Conservation (phyloP, 2,113 vertebrate species). For the Glaucidium brasilianum region DNA sequence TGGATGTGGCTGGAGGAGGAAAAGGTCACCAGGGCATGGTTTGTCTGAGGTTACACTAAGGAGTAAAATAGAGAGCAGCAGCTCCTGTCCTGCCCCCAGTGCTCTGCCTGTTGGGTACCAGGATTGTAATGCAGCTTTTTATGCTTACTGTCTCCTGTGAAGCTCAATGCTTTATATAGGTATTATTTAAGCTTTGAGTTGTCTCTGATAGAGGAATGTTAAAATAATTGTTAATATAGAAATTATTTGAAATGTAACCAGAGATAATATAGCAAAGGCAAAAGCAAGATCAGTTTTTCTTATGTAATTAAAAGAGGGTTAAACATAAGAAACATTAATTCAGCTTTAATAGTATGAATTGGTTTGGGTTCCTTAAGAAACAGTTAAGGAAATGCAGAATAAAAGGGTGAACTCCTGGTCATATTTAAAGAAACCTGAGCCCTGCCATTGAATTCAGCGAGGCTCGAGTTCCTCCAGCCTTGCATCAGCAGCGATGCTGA, state of each 20-base stretch:
- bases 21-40: not conserved
- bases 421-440: not conserved
- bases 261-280: not conserved
- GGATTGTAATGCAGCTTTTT: not conserved
- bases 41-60: not conserved
- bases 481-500: not conserved
- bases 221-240: not conserved
- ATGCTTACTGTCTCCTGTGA: not conserved
- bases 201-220: not conserved
- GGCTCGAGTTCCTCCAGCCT: not conserved
- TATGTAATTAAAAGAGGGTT: not conserved
- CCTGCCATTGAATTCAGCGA: not conserved
- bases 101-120: not conserved
- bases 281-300: not conserved
- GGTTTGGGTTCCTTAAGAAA: not conserved
- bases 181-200: not conserved
- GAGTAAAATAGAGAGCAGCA: not conserved
- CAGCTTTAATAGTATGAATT: not conserved
- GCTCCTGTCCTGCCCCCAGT: not conserved
- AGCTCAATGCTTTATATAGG: not conserved
- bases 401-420: not conserved
- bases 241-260: not conserved
- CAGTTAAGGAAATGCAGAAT: not conserved
- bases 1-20: not conserved
- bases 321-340: not conserved